Evolutionary conservation across 2,888 invertebrate genomes (phyloP), one percentile per base, ranked within the genome.

Genomic region (Molanna angustata): DNA sequence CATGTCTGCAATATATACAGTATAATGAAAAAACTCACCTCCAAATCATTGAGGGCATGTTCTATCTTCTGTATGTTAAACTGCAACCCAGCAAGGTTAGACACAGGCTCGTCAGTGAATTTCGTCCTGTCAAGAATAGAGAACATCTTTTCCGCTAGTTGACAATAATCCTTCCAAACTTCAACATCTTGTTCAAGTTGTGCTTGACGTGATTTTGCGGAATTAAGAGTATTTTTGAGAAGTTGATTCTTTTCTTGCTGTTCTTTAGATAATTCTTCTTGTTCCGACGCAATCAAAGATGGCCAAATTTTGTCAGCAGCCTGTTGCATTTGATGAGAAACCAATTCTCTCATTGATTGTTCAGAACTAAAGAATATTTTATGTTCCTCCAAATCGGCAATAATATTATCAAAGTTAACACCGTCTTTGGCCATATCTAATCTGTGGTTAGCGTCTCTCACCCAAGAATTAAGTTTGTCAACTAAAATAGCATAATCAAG

Each of bases 281-380:
- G 91, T 64, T 93, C 91, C 16, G 84, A 79, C 4, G 85, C 80
- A 19, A 84, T 85, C 21, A 94, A 70, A 1, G 93, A 92, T 0
- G 92, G 88, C 88, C 91, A 91, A 51, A 94, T 91, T 64, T 88
- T 88, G 63, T 94, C 91, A 0, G 90, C 90, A 1, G 88, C 84
- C 55, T 88, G 86, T 64, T 91, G 89, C 66, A 92, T 88, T 54
- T 85, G 83, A 60, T 88, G 88, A 1, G 88, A 85, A 3, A 92
- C 87, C 59, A 92, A 73, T 64, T 90, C 89, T 54, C 87, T 84
- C 66, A 90, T 87, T 17, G 83, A 80, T 0, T 83, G 77, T 64
- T 92, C 90, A 35, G 86, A 86, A 57, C 85, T 83, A 68, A 92
- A 92, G 80, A 90, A 92, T 32, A 84, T 80, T 71, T 90, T 92